Base-by-base conservation (phyloP, 2,113 vertebrate species). In the Sinocyclocheilus anophthalmus region DNA sequence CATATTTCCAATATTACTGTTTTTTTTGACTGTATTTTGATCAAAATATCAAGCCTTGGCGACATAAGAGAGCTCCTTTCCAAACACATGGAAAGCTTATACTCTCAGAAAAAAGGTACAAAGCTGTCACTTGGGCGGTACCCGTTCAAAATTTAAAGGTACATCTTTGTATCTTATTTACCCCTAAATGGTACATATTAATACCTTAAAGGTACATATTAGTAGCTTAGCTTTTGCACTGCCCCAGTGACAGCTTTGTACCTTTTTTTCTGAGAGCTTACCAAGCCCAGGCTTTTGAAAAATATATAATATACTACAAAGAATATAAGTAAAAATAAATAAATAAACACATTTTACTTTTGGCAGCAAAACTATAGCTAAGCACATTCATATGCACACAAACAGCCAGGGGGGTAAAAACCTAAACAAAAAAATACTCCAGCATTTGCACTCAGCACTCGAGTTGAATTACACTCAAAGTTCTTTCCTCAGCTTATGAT, bases 391-490 rank as follows among this genome's bases (percentile, higher is more conserved):
- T 6, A 9, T 3, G 4, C 76, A 33, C 14, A 55, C 24, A 77
- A 57, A 59, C 2, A 79, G 33, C 22, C 33, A 59, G 4, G 3
- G 53, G 30, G 20, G 26, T 37, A 14, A 12, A 42, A 59, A 59
- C 50, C 59, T 30, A 33, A 33, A 33, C 30, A 33, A 33, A 33
- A 3, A 80, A 22, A 59, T 16, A 4, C 1, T 59, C 20, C 24
- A 5, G 11, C 24, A 50, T 80, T 61, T 50, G 1, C 30, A 79
- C 76, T 59, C 9, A 45, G 70, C 39, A 48, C 42, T 48, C 0
- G 9, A 81, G 53, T 65, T 81, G 13, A 81, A 81, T 18, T 1
- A 10, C n/a, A 45, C 39, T 63, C 78, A 45, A 42, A 80, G n/a
- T 24, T 37, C 33, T 39, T 59, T 18, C 22, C 59, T 80, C 22